These are phyloP conservation scores for Drosophila sucinea DNA, from an alignment of 1,140 invertebrate genomes.

Conservation along the genomic window DNA sequence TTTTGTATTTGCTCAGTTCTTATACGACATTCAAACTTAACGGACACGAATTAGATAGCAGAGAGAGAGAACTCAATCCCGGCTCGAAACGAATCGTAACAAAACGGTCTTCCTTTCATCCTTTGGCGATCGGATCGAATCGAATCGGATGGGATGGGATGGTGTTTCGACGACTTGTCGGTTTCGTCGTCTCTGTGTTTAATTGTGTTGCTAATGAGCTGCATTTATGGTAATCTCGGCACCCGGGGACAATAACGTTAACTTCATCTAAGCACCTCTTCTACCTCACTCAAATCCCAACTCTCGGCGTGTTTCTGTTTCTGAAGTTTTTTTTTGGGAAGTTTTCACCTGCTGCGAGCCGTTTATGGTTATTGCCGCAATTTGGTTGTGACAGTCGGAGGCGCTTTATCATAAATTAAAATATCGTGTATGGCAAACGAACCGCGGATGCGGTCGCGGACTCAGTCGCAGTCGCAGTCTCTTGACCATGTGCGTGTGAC, in stretches of 20 bases:
- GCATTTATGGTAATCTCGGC: constrained; percentile 80
- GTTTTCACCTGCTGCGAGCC: constrained; percentile 77
- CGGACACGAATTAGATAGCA: constrained; percentile 32
- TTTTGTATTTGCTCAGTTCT: constrained; percentile 56
- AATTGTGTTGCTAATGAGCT: constrained; percentile 81
- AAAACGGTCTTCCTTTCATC: constrained; percentile 8
- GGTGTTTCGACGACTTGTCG: background rate
- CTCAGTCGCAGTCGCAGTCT: background rate
- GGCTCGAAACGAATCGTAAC: background rate
- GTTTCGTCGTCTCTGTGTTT: constrained; percentile 35
- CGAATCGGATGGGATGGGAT: background rate
- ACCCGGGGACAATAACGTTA: constrained; percentile 42
- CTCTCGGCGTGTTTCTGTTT: constrained; percentile 41
- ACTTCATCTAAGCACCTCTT: constrained; percentile 44
- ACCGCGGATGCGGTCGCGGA: constrained; percentile 15
- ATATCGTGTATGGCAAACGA: constrained; percentile 63
- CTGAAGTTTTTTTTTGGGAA: constrained; percentile 59
- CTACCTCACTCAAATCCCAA: constrained; percentile 24
- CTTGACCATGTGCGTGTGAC: constrained; percentile 28
- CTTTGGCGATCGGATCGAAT: constrained; percentile 5
- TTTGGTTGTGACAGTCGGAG: constrained; percentile 80
- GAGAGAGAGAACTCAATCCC: background rate
- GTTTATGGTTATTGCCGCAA: constrained; percentile 82
- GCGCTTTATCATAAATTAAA: constrained; percentile 82
- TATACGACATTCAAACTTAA: constrained; percentile 59